Evolutionary conservation across 37 sponge, comb jelly and placozoan genomes (phyloP).

Genomic region (Cliona cf. orientalis): DNA sequence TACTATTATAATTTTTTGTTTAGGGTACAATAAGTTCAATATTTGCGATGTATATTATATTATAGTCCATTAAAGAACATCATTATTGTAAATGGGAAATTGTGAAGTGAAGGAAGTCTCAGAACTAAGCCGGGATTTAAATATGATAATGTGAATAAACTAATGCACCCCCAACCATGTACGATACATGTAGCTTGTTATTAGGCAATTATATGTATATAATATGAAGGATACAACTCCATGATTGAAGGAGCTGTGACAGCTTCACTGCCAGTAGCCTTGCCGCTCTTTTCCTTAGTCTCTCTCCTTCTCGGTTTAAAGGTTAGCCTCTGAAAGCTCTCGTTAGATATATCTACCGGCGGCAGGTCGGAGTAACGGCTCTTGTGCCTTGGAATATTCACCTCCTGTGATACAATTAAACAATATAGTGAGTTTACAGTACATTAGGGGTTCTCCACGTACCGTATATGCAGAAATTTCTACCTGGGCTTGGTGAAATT

Average conservation of each 20-base stretch:
- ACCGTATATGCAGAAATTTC: background rate
- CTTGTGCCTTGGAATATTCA: slow-evolving; percentile 19
- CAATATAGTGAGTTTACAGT: background rate
- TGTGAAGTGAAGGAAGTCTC: too few species aligned
- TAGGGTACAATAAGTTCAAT: too few species aligned
- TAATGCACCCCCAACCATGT: background rate
- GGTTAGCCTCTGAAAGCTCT: slow-evolving; percentile 53
- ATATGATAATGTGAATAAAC: background rate
- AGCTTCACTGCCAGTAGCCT: background rate
- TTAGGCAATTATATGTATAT: too few species aligned
- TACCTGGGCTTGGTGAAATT: background rate
- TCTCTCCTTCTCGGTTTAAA: slow-evolving; percentile 3
- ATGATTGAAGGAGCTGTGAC: slow-evolving; percentile 16
- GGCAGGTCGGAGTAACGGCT: slow-evolving; percentile 38
- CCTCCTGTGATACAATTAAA: slow-evolving; percentile 24
- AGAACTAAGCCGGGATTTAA: background rate
- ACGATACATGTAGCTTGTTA: background rate
- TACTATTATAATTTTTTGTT: too few species aligned
- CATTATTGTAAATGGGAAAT: too few species aligned
- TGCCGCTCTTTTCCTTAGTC: background rate
- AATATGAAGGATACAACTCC: slow-evolving; percentile 43
- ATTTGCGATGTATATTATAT: too few species aligned
- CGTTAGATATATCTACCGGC: slow-evolving; percentile 35
- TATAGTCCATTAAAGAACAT: too few species aligned
- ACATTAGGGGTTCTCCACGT: background rate